A percentile compares a stretch with the other conserved stretches of the same genome.
These are phyloP conservation scores for Polyergus mexicanus DNA, from an alignment of 1,140 invertebrate species.

Conservation along the genomic window DNA sequence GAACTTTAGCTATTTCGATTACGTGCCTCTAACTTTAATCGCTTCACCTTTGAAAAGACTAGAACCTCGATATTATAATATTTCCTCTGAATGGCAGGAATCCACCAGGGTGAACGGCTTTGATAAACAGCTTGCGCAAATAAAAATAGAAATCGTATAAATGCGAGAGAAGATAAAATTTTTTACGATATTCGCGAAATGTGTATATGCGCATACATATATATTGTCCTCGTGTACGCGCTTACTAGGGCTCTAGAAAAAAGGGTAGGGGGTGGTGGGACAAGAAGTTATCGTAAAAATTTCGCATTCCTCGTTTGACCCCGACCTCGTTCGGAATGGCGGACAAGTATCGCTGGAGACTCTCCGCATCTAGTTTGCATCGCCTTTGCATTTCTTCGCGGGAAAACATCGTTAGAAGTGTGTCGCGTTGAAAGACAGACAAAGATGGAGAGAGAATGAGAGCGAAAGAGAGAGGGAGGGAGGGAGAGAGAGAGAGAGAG, in stretches of 20 bases:
- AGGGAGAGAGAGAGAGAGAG: constrained; percentile 27
- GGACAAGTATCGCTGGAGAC: constrained; percentile 25
- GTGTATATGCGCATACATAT: not conserved
- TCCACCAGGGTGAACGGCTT: not conserved
- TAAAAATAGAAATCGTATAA: constrained; percentile 24
- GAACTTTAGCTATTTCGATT: not conserved
- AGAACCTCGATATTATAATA: not conserved
- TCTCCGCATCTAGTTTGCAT: constrained; percentile 56
- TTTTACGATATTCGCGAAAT: not conserved
- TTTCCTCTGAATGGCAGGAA: not conserved
- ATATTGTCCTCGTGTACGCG: not conserved
- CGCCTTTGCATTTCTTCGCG: constrained; percentile 51
- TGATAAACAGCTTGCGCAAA: not conserved
- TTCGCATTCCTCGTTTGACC: constrained; percentile 27
- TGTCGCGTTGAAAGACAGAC: constrained; percentile 34
- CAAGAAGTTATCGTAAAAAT: constrained; percentile 35
- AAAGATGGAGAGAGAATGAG: constrained; percentile 6
- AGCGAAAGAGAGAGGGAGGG: constrained; percentile 27
- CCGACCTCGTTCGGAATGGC: constrained; percentile 49
- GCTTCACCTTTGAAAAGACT: not conserved
- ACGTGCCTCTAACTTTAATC: not conserved
- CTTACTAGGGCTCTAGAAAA: not conserved
- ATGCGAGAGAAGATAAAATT: not conserved
- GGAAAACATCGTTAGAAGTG: constrained; percentile 44
- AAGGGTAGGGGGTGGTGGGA: not conserved